Base-by-base conservation (phyloP, 2,113 vertebrate species). In the Pithys albifrons region DNA sequence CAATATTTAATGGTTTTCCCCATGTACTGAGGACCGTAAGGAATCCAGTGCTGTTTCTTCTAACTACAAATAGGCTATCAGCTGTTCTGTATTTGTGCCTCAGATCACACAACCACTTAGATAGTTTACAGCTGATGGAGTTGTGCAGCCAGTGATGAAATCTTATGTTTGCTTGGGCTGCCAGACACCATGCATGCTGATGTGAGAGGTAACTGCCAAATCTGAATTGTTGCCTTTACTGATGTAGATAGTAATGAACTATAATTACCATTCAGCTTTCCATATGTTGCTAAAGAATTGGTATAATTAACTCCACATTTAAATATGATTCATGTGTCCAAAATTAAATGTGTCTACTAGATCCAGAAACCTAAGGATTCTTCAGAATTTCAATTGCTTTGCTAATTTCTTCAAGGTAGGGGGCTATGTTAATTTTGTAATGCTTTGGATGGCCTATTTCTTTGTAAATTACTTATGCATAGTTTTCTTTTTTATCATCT, bases 231-330 rank as follows among this genome's bases (percentile, higher is more conserved):
- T 91, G 94, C 64, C 64, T 93, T 91, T 90, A 79, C 95, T 88
- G 88, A 88, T 96, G 94, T 80, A 94, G 78, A 85, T 89, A 83
- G 71, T 96, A 93, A 97, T 96, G 85, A 93, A 57, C 59, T 88
- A 54, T 96, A 94, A 95, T 97, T 96, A 93, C 88, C 31, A 85
- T 83, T 94, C 93, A 85, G 62, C 70, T 93, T 96, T 96, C 95
- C 95, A 93, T 93, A 95, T 94, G 90, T 91, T 0, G 1, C 85
- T 91, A 37, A 96, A 93, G 85, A 93, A 88, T 88, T 94, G 70
- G 58, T 91, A 49, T 91, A 95, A 97, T 97, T 96, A 95, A 75
- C 88, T 96, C 88, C 90, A 62, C 61, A 95, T 95, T 94, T 90
- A 93, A 96, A 85, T 90, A 93, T 88, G 95, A 97, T 94, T 90